Conservation (phyloP, 2,888 invertebrate genomes). For the Nomada goodeniana region DNA sequence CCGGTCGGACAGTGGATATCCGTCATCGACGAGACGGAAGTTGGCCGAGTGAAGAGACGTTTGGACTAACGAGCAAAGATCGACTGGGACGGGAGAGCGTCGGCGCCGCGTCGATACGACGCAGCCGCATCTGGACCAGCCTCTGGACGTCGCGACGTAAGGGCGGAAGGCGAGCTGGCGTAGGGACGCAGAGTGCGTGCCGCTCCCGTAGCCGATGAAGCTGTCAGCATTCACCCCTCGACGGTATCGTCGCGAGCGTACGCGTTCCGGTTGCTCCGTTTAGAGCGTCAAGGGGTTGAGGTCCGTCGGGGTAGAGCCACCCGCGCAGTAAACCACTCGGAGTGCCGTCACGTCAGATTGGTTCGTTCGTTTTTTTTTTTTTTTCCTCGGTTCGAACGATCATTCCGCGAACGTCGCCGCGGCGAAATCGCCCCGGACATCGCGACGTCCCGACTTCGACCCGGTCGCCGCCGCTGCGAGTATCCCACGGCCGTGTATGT, state of each 20-base stretch:
- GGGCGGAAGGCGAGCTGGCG: conserved; percentile 34
- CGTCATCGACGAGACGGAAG: conserved; percentile 29
- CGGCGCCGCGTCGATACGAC: conserved; percentile 64
- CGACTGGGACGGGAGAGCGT: conserved; percentile 63
- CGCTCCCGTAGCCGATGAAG: conserved; percentile 69
- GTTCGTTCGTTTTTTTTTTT: background rate
- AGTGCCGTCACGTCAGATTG: conserved; percentile 25
- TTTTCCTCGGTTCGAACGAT: background rate
- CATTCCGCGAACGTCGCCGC: background rate
- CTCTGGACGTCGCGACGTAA: conserved; percentile 32
- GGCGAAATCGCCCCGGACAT: too few species aligned
- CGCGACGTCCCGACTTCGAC: too few species aligned
- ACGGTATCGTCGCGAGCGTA: conserved; percentile 41
- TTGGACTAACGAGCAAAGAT: conserved; percentile 45
- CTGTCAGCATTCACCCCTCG: conserved; percentile 58
- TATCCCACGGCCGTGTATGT: background rate
- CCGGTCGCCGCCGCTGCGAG: too few species aligned
- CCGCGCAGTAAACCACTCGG: background rate
- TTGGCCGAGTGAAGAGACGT: conserved; percentile 34
- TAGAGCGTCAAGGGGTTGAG: background rate
- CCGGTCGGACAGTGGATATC: conserved; percentile 6
- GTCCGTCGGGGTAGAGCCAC: conserved; percentile 14
- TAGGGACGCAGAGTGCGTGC: conserved; percentile 49
- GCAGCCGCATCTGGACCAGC: conserved; percentile 65
- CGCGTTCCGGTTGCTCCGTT: conserved; percentile 22